phyloP scores from a whole-genome alignment of 2,113 vertebrate genomes.

The Dolichallabes microphthalmus region DNA sequence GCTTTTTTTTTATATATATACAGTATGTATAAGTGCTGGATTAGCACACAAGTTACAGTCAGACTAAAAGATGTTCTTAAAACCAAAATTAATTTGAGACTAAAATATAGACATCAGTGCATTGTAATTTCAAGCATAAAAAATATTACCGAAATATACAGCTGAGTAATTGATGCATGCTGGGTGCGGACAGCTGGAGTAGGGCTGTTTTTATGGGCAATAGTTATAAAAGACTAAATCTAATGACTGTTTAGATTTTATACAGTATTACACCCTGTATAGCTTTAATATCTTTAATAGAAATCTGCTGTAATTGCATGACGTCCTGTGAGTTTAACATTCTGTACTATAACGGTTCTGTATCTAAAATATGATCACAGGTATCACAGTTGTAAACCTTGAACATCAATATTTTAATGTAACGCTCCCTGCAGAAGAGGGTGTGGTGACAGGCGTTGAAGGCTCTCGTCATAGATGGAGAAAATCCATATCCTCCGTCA shows the following conservation, averaged over 20 bases:
- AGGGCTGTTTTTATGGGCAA: neutral
- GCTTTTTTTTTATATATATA: too few species aligned
- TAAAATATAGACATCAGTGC: neutral
- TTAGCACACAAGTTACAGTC: neutral
- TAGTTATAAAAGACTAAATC: neutral
- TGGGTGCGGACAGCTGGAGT: neutral
- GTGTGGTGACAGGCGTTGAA: neutral
- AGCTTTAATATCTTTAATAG: neutral
- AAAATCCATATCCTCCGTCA: neutral
- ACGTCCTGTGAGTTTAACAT: neutral
- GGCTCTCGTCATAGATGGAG: neutral
- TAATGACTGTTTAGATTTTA: neutral
- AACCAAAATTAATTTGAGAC: neutral
- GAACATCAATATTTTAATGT: neutral
- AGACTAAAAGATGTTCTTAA: neutral
- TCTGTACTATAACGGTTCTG: neutral
- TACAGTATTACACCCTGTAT: too few species aligned
- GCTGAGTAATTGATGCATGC: neutral
- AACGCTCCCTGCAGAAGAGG: neutral
- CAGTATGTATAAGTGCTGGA: too few species aligned
- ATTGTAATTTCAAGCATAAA: neutral
- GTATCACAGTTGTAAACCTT: neutral
- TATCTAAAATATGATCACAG: neutral
- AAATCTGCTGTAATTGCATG: neutral
- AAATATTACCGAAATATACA: neutral